Base-by-base conservation (phyloP, 2,888 invertebrate genomes). In the Aproaerema taeniolella region DNA sequence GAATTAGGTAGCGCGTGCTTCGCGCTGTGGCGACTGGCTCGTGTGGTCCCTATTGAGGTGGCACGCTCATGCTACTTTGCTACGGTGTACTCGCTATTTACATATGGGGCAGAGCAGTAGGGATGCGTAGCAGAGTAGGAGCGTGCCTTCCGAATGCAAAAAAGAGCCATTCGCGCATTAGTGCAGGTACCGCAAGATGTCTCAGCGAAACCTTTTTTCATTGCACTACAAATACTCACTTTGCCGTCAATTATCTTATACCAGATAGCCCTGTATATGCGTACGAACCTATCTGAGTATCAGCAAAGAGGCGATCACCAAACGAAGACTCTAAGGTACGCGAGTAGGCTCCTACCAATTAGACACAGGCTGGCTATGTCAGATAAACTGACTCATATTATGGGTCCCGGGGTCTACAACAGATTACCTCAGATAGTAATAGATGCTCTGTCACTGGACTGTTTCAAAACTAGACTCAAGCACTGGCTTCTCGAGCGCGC, bases 121-220 rank as follows among this genome's bases (percentile, higher is more conserved):
- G 42, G 36, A 4, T 26, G 42, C 14, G 25, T 37, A 2, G 39
- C 45, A 9, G 42, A 45, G 5, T 45, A 38, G 45, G 17, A 40
- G 15, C 39, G 42, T 8, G 29, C 29, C 13, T 29, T 29, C 13
- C 29, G 29, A 10, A 29, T 29, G 29, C 29, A 29, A 12, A 29
- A 29, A 29, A 10, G 29, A 12, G 29, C 29, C 11, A 12, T 29
- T 2, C 11, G 29, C 2, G 29, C 29, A 3, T 12, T 17, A 31
- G 15, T 17, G 2, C 31, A 17, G n/a, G 25, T 31, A 11, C 20
- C 13, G 16, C 31, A 7, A 31, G 39, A 29, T n/a, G 10, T 12
- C 15, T 13, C 29, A 3, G 29, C 29, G 2, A 29, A 9, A 12
- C 29, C 29, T 4, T 29, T 6, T 29, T 29, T 29, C 12, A n/a